phyloP scores from a whole-genome alignment of 2,797 vertebrate species.

The Ciconia nigra region DNA sequence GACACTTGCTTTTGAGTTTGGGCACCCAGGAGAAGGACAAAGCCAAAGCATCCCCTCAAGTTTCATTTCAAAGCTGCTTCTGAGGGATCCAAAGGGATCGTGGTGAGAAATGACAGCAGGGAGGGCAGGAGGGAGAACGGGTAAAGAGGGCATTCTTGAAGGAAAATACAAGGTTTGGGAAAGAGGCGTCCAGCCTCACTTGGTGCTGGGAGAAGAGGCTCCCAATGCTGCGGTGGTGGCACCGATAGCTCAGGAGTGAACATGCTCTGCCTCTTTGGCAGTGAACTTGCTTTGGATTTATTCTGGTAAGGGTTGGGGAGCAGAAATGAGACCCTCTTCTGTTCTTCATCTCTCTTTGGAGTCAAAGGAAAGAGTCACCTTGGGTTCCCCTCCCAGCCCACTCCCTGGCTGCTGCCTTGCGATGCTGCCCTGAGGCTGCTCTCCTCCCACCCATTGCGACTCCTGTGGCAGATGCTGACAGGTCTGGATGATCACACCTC shows the following conservation, averaged over 20 bases:
- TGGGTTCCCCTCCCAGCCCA: background rate
- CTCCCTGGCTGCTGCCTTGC: background rate
- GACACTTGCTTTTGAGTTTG: background rate
- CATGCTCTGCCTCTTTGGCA: background rate
- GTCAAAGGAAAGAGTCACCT: background rate
- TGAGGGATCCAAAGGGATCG: background rate
- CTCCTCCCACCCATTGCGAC: background rate
- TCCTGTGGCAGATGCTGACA: background rate
- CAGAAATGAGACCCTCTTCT: background rate
- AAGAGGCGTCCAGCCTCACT: background rate
- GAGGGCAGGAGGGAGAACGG: background rate
- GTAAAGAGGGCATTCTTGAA: background rate
- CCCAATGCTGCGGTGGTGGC: rapidly evolving
- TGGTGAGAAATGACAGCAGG: background rate
- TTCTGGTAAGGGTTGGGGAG: background rate
- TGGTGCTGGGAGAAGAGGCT: background rate
- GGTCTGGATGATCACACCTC: background rate
- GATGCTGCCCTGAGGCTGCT: background rate
- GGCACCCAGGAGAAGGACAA: background rate
- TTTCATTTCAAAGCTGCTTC: background rate
- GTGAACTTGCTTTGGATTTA: background rate
- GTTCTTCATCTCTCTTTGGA: background rate
- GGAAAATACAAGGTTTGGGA: background rate
- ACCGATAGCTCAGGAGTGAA: background rate
- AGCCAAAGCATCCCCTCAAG: background rate